A percentile compares a stretch with the other conserved stretches of the same genome.
phyloP scores from a whole-genome alignment of 2,888 invertebrate species.

The Aleiodes alternator region DNA sequence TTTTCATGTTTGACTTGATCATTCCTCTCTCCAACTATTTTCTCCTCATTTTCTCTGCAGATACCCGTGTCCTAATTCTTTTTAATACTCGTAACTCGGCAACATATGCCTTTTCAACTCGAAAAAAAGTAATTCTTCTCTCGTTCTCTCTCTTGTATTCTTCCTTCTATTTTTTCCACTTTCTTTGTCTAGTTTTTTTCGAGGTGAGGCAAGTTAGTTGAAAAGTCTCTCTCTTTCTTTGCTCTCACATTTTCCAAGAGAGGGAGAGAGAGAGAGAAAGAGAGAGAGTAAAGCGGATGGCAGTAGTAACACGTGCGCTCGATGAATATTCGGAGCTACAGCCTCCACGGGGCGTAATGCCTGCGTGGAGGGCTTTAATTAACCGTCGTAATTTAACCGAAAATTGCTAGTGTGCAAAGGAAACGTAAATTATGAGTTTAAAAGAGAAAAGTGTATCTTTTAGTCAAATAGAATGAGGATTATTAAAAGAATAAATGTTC shows the following conservation, averaged over 20 bases:
- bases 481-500: too few species aligned
- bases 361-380: slow-evolving; percentile 52
- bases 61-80: slow-evolving; percentile 30
- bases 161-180: slow-evolving; percentile 8
- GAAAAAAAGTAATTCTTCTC: neutral
- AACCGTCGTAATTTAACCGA: slow-evolving; percentile 54
- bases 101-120: slow-evolving; percentile 22
- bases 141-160: neutral
- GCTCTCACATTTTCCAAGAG: slow-evolving; percentile 25
- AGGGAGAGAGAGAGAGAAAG: slow-evolving; percentile 6
- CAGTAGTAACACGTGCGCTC: slow-evolving; percentile 51
- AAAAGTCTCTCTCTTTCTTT: slow-evolving; percentile 43
- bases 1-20: neutral
- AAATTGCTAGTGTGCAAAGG: slow-evolving; percentile 29
- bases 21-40: neutral
- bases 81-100: slow-evolving; percentile 27
- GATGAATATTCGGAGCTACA: slow-evolving; percentile 49
- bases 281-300: slow-evolving; percentile 2
- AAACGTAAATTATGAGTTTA: slow-evolving; percentile 7
- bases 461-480: neutral
- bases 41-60: neutral
- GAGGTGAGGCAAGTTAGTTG: slow-evolving; percentile 43
- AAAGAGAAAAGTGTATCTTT: neutral
- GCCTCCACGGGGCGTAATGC: slow-evolving; percentile 25
- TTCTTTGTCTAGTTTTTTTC: slow-evolving; percentile 34